Evolutionary conservation across 2,888 invertebrate genomes (phyloP).

Genomic region (Himalopsyche kuldschensis): DNA sequence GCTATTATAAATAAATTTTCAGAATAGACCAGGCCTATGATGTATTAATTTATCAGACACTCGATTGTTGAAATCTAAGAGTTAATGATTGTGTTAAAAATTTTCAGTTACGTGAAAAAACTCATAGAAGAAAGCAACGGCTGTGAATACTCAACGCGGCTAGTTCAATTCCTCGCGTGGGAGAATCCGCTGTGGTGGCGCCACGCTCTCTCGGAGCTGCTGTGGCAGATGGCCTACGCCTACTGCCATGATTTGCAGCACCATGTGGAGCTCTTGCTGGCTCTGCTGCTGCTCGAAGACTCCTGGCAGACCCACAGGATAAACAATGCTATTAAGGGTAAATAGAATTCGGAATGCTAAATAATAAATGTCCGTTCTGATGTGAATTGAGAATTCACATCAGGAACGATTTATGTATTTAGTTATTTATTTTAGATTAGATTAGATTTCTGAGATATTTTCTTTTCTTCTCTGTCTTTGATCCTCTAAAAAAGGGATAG

Average conservation of each 20-base stretch:
- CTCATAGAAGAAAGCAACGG: conserved; percentile 92
- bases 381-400: too few relatives aligned
- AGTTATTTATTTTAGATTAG: too few relatives aligned
- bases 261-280: conserved; percentile 85
- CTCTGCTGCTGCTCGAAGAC: conserved; percentile 88
- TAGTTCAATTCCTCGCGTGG: conserved; percentile 94
- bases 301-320: conserved; percentile 95
- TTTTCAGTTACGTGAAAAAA: conserved; percentile 84
- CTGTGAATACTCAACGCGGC: conserved; percentile 86
- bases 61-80: too few relatives aligned
- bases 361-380: too few relatives aligned
- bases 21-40: too few relatives aligned
- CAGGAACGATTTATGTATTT: too few relatives aligned
- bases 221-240: conserved; percentile 88
- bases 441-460: too few relatives aligned
- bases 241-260: conserved; percentile 94
- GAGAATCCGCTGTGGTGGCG: conserved; percentile 94
- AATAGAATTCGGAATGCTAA: not conserved
- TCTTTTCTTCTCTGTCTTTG: too few relatives aligned
- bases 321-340: conserved; percentile 89
- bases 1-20: too few relatives aligned
- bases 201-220: conserved; percentile 82
- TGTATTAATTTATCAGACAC: too few relatives aligned
- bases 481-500: too few relatives aligned
- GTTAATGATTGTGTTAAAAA: not conserved